These are phyloP conservation scores for Mesoligia furuncula DNA, from an alignment of 2,888 invertebrate genomes.

Conservation along the genomic window DNA sequence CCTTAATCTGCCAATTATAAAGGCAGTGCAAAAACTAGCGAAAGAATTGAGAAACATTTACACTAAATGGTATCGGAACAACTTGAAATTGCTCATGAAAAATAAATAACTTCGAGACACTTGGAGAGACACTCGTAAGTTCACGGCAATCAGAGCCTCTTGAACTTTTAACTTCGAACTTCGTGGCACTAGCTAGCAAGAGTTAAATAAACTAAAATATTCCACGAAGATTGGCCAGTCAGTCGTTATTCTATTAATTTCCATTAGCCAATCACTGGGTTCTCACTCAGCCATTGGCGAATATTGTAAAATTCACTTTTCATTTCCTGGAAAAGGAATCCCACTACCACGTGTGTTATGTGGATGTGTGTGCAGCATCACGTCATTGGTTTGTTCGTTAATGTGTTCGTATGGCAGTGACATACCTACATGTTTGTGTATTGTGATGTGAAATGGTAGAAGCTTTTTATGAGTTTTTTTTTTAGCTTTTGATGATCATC, in stretches of 20 bases:
- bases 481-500: too few species aligned
- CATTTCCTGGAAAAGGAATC: neutral
- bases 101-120: constrained; percentile 18
- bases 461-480: neutral
- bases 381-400: constrained; percentile 7
- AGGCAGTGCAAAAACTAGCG: neutral
- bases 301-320: constrained; percentile 1
- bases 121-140: constrained; percentile 14
- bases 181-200: constrained; percentile 4
- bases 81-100: constrained; percentile 7
- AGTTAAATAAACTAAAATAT: constrained; percentile 25
- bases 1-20: neutral
- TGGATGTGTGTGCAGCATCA: neutral
- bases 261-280: constrained; percentile 24
- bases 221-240: constrained; percentile 14
- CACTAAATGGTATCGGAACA: neutral
- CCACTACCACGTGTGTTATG: neutral
- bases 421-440: neutral
- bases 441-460: neutral
- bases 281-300: constrained; percentile 23
- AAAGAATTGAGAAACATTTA: neutral
- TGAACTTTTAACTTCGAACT: constrained; percentile 31
- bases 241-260: neutral
- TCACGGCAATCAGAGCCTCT: constrained; percentile 10
- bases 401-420: too few species aligned